Conservation (phyloP, 2,888 invertebrate species). For the Alloscopus bannaensis region DNA sequence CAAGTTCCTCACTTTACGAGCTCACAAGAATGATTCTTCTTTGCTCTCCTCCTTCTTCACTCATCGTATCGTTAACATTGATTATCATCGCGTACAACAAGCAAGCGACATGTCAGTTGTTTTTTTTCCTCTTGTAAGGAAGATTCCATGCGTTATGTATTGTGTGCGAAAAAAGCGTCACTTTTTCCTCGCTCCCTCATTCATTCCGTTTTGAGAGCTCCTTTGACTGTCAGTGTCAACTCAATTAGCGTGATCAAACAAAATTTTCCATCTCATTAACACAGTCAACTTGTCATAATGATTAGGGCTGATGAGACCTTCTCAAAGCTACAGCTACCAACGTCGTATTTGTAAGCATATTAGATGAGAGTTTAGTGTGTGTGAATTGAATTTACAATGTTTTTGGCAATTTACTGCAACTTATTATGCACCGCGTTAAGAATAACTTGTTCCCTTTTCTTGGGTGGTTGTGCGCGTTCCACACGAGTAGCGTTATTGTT, state of each 20-base stretch:
- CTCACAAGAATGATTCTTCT: too few species aligned
- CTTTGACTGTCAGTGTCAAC: conserved; percentile 69
- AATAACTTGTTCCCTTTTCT: conserved; percentile 5
- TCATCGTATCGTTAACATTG: too few species aligned
- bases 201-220: conserved; percentile 1
- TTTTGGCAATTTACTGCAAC: too few species aligned
- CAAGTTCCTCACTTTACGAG: too few species aligned
- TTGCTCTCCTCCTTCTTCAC: background rate
- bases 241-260: conserved; percentile 73
- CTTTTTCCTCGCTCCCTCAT: conserved; percentile 4
- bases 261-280: conserved; percentile 73
- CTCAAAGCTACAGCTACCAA: background rate
- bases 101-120: too few species aligned
- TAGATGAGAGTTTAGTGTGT: background rate
- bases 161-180: too few species aligned
- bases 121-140: too few species aligned
- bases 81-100: too few species aligned
- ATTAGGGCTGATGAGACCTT: conserved; percentile 8
- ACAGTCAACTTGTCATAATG: conserved; percentile 30
- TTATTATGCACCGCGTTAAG: too few species aligned
- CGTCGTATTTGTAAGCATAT: background rate
- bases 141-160: too few species aligned
- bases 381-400: conserved; percentile 21
- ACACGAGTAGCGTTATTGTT: too few species aligned
- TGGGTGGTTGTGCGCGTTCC: too few species aligned